Evolutionary conservation across 2,113 vertebrate genomes (phyloP).

Genomic region (Istiophorus platypterus): DNA sequence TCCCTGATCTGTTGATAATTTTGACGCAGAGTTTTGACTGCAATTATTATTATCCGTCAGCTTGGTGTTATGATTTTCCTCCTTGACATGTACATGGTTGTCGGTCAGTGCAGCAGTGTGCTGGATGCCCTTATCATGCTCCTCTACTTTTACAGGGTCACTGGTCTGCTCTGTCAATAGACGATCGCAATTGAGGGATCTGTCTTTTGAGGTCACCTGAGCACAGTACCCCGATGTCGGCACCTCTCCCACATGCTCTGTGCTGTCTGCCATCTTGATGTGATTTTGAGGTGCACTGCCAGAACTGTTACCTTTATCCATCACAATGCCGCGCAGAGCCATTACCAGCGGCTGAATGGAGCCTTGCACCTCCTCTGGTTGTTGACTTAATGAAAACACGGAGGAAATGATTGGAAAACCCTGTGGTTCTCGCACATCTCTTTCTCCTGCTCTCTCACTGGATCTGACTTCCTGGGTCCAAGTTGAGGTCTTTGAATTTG

Average conservation of each 20-base stretch:
- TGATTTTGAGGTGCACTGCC: slow-evolving; percentile 4
- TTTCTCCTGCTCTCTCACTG: neutral
- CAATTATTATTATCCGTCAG: neutral
- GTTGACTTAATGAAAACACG: slow-evolving; percentile 93
- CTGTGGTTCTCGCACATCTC: slow-evolving; percentile 35
- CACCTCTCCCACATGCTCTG: slow-evolving; percentile 1
- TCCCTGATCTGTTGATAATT: slow-evolving; percentile 1
- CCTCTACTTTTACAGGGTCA: slow-evolving; percentile 60
- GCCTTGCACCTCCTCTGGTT: slow-evolving; percentile 82
- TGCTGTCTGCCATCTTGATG: slow-evolving; percentile 2
- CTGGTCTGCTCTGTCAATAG: neutral
- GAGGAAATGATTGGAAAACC: slow-evolving; percentile 94
- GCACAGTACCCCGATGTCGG: neutral
- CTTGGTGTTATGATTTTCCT: slow-evolving; percentile 16
- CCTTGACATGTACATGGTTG: slow-evolving; percentile 40
- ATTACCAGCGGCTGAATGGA: slow-evolving; percentile 73
- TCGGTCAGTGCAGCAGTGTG: neutral
- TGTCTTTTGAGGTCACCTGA: slow-evolving; percentile 10
- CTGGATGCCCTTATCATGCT: slow-evolving; percentile 13
- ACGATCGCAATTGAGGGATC: neutral
- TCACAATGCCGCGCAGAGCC: slow-evolving; percentile 83
- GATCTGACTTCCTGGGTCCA: slow-evolving; percentile 39
- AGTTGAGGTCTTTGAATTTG: slow-evolving; percentile 30
- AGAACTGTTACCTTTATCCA: slow-evolving; percentile 61
- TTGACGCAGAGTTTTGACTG: neutral